These are phyloP conservation scores for Poecilus cupreus DNA, from an alignment of 2,888 invertebrate genomes.

Conservation along the genomic window DNA sequence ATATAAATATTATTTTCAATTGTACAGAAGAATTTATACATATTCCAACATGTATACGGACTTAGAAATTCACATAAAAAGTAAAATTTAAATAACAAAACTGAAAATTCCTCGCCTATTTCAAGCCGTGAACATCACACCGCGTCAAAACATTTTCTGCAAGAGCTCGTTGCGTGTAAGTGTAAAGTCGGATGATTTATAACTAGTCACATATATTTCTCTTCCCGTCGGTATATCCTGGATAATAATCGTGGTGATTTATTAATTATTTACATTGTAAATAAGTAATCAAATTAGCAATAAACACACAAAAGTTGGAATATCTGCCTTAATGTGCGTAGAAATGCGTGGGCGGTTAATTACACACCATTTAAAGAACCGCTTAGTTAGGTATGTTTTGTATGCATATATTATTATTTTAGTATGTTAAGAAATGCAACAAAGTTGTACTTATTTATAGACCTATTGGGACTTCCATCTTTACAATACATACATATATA, in stretches of 20 bases:
- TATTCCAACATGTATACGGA: background rate
- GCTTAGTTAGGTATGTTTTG: too few relatives aligned
- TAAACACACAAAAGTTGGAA: background rate
- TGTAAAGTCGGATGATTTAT: background rate
- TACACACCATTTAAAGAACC: too few relatives aligned
- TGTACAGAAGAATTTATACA: background rate
- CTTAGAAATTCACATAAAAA: background rate
- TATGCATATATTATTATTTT: too few relatives aligned
- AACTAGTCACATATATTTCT: background rate
- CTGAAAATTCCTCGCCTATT: background rate
- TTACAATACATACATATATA: too few relatives aligned
- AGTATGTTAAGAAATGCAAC: too few relatives aligned
- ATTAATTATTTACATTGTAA: constrained; percentile 7
- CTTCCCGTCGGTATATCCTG: background rate
- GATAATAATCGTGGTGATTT: background rate
- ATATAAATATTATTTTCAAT: constrained; percentile 1
- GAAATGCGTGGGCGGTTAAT: too few relatives aligned
- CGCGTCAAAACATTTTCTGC: background rate
- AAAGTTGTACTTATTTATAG: too few relatives aligned
- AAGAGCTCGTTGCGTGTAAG: background rate
- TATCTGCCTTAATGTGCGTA: too few relatives aligned
- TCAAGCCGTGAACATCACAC: background rate
- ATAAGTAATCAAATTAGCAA: constrained; percentile 22
- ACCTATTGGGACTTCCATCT: too few relatives aligned
- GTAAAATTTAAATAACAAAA: constrained; percentile 9